phyloP scores from a whole-genome alignment of 2,797 vertebrate species.

The Helostoma temminkii region DNA sequence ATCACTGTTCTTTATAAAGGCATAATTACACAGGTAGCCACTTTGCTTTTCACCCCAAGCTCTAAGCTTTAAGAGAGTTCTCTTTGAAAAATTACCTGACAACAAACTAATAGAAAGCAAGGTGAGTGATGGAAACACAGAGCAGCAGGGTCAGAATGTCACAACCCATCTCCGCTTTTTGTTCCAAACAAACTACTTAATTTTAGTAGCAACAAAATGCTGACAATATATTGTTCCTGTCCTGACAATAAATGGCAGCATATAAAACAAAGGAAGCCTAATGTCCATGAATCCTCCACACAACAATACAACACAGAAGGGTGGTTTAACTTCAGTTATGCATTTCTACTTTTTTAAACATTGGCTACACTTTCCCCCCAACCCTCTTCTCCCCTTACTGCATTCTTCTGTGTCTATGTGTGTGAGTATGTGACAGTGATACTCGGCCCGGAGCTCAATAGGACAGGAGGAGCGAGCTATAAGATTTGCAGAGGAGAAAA shows the following conservation, averaged over 20 bases:
- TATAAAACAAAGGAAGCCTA: not conserved
- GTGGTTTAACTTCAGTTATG: slow-evolving; percentile 11
- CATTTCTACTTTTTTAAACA: not conserved
- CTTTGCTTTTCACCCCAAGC: no score
- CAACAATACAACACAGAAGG: not conserved
- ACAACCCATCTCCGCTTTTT: no score
- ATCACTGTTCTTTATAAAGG: no score
- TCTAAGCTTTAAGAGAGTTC: no score
- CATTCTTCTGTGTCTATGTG: slow-evolving; percentile 54
- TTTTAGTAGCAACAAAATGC: no score
- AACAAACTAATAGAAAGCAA: no score
- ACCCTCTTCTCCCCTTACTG: slow-evolving; percentile 50
- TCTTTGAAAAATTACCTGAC: no score
- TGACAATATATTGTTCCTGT: not conserved
- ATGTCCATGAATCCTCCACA: not conserved
- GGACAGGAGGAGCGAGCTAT: slow-evolving; percentile 23
- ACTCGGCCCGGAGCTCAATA: slow-evolving; percentile 57
- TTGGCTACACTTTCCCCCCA: not conserved
- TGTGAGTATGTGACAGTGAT: slow-evolving; percentile 59
- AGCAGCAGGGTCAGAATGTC: no score
- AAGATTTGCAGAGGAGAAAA: not conserved
- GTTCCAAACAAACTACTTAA: no score
- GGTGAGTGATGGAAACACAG: no score
- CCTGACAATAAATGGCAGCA: not conserved
- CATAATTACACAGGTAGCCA: no score